Evolutionary conservation across 2,113 vertebrate species (phyloP).

Genomic region (Seriola rivoliana): DNA sequence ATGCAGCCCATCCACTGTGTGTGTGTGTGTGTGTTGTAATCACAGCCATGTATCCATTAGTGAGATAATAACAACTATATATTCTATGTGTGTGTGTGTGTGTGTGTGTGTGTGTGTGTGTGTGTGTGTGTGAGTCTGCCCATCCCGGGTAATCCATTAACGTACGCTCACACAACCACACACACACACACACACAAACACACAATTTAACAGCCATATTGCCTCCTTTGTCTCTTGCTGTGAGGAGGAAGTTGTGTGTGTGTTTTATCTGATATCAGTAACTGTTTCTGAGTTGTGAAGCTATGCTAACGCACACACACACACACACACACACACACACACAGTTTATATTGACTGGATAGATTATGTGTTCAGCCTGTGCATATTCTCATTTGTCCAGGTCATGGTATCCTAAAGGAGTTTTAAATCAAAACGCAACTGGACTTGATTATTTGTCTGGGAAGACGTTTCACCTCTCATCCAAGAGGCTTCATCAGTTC

Average conservation of each 20-base stretch:
- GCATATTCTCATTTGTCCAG: no score
- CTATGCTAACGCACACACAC: background rate
- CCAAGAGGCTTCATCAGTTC: no score
- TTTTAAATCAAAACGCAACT: no score
- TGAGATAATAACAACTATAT: no score
- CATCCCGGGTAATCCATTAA: background rate
- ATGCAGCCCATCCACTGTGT: no score
- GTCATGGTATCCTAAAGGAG: no score
- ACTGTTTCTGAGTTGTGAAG: slow-evolving; percentile 12
- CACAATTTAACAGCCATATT: background rate
- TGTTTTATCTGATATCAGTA: slow-evolving; percentile 25
- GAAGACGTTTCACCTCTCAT: no score
- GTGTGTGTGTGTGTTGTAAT: background rate
- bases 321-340: slow-evolving; percentile 27
- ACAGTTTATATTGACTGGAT: background rate
- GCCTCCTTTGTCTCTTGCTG: no score
- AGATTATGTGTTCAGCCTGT: background rate
- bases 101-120: slow-evolving; percentile 2
- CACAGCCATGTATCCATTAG: no score
- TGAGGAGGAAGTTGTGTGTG: background rate
- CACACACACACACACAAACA: background rate
- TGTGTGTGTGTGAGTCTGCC: background rate
- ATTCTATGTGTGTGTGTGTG: background rate
- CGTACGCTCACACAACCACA: no score
- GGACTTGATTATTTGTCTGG: no score